Evolutionary conservation across 2,113 vertebrate species (phyloP), one percentile per base, ranked within the genome.

Genomic region (Alexandromys fortis): DNA sequence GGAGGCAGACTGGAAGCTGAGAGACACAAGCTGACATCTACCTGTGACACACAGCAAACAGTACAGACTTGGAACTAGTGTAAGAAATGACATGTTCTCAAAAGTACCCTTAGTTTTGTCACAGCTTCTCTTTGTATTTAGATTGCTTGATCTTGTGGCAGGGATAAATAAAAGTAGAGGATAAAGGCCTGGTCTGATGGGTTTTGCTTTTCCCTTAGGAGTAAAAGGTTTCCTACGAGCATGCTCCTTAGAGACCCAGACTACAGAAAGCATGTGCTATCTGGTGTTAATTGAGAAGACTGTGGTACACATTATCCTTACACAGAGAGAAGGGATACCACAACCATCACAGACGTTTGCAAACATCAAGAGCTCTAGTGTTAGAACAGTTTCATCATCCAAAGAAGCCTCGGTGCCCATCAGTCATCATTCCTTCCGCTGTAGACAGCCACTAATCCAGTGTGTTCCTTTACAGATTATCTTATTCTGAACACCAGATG

Each of bases 1-100:
- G 1, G 28, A 73, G 91, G 77, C 81, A 76, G 94, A 87, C 68
- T 75, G 63, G 49, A 78, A 75, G 52, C 61, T 70, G 89, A 94
- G 21, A 35, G 67, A 55, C 38, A 52, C 42, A 93, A 91, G 35
- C 86, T 82, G 88, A 93, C 61, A 52, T 72, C 26, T 42, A 55
- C 49, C 82, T 75, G 45, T 12, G 63, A 30, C 68, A 13, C n/a
- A 83, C 47, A 94, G 75, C 82, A 92, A 58, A 63, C 47, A 67
- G 67, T 0, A 38, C 12, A 87, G n/a, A 28, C 63, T 35, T 73
- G 83, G 65, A 86, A 79, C 10, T 45, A 72, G 78, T n/a, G 9
- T 33, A 16, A 86, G 61, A 61, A 73, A 86, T 52, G 96, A 65
- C 55, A n/a, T 22, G 16, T 9, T 77, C 45, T 63, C 45, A 35